Evolutionary conservation across 2,888 invertebrate species (phyloP), one percentile per base, ranked within the genome.

Genomic region (Thymelicus acteon): DNA sequence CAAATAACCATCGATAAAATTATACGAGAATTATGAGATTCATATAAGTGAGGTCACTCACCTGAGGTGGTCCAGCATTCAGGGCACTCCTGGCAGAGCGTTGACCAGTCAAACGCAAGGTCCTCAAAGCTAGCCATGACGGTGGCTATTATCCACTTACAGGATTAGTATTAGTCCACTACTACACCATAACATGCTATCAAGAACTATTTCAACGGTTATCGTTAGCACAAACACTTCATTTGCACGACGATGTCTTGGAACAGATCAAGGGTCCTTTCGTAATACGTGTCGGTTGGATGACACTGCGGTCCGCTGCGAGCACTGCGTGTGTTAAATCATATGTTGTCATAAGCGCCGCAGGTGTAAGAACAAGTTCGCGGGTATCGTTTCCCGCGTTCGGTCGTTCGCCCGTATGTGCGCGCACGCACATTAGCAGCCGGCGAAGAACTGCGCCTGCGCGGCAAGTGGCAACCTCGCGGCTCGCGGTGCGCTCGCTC

Each of bases 111-210:
- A 84, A 94, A 93, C 82, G 95, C 91, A 79, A 96, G 93, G 83
- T 96, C 96, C 81, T 95, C 92, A 85, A 95, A 95, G 85, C 94
- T 95, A 80, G 96, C 96, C 96, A 96, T 96, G 73, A 67, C 74
- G 82, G 81, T 72, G 76, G 75, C 76, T 82, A 80, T 31, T 82
- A 83, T 81, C 80, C 84, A 81, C 82, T 83, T 81, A 82, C 76
- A 76, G 74, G 74, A 77, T 79, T 78, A 84, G 84, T 85, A 77
- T 79, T 78, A 84, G 85, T 85, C 79, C 85, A 84, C 84, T 78
- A 74, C 57, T 31, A 57, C 80, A 73, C 74, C 82, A 78, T 85
- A 87, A 71, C 77, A 78, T 88, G 79, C 81, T 85, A 86, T 82
- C 75, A 79, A 80, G 77, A 75, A 69, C 77, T 78, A 77, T 75